phyloP scores from a whole-genome alignment of 2,113 vertebrate species.

The Epinephelus fuscoguttatus region DNA sequence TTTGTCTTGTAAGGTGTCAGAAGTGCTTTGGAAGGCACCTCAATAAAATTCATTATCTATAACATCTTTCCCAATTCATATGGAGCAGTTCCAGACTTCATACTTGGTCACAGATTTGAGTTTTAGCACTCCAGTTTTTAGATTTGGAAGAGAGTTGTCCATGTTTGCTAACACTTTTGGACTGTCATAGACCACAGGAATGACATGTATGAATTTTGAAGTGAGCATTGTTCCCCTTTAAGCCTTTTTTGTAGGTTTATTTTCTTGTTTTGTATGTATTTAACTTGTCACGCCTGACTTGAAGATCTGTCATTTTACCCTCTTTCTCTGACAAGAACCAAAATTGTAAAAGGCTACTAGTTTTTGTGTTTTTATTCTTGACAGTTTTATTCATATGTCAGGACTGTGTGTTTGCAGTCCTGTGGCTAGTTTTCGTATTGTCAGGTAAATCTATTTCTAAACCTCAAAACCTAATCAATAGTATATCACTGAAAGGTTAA shows the following conservation, averaged over 20 bases:
- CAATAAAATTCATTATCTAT: too few relatives aligned
- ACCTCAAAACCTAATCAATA: not conserved
- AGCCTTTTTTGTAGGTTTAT: not conserved
- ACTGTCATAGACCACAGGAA: too few relatives aligned
- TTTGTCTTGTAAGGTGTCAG: too few relatives aligned
- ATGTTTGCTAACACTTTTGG: too few relatives aligned
- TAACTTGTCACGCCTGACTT: not conserved
- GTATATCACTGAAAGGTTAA: not conserved
- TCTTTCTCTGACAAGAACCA: not conserved
- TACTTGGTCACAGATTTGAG: too few relatives aligned
- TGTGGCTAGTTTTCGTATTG: not conserved
- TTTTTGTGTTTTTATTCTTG: not conserved
- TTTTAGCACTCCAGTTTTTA: too few relatives aligned
- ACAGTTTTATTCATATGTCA: not conserved
- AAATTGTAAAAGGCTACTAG: not conserved
- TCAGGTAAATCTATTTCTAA: not conserved
- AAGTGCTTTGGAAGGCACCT: too few relatives aligned
- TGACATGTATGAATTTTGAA: too few relatives aligned
- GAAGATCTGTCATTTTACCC: not conserved
- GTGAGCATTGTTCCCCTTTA: too few relatives aligned
- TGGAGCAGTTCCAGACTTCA: too few relatives aligned
- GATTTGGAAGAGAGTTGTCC: too few relatives aligned
- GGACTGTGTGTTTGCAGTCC: not conserved
- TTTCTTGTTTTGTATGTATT: not conserved
- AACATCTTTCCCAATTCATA: too few relatives aligned